Evolutionary conservation across 2,797 vertebrate genomes (phyloP), one percentile per base, ranked within the genome.

Genomic region (Pseudopleuronectes americanus): DNA sequence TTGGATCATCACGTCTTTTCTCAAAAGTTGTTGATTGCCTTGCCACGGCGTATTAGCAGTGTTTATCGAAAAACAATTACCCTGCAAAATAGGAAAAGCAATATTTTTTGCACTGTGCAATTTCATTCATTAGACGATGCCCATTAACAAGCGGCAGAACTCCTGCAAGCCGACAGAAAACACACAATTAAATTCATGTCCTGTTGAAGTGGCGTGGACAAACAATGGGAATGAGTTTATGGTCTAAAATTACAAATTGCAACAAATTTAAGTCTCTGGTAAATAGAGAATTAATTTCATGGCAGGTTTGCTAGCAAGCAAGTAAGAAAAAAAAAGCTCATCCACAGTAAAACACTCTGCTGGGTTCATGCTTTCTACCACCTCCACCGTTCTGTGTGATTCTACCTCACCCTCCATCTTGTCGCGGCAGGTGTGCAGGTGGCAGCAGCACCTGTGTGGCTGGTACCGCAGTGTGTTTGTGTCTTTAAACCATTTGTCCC

Each of bases 1-100:
- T 57, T 22, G 10, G 8, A 21, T 70, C 51, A 55, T 74, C 47
- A 36, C 14, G 38, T 5, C 1, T 71, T 9, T 67, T 68, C 59
- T 28, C 68, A 49, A 23, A 74, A 63, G 57, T 56, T 24, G 58
- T n/a, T 56, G 65, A 74, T 78, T 79, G 79, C 68, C 61, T 69
- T 36, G 68, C 61, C 56, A n/a, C 4, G 36, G 49, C 51, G 33
- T 59, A 75, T 87, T 71, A 70, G 62, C 36, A 26, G 3, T 65
- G 57, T 71, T 84, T 71, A 86, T 65, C 68, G 54, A 41, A 74
- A 78, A 80, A 81, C 57, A 82, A 83, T 81, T 67, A 83, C 28
- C 56, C 62, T 21, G 38, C 58, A 76, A 79, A 83, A 76, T 41
- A 57, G 58, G 57, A 66, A 59, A 80, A 77, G 54, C 55, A 54